A percentile compares a stretch with the other conserved stretches of the same genome.
Conservation (phyloP, 2,888 invertebrate species). For the Tetropium fuscum region DNA sequence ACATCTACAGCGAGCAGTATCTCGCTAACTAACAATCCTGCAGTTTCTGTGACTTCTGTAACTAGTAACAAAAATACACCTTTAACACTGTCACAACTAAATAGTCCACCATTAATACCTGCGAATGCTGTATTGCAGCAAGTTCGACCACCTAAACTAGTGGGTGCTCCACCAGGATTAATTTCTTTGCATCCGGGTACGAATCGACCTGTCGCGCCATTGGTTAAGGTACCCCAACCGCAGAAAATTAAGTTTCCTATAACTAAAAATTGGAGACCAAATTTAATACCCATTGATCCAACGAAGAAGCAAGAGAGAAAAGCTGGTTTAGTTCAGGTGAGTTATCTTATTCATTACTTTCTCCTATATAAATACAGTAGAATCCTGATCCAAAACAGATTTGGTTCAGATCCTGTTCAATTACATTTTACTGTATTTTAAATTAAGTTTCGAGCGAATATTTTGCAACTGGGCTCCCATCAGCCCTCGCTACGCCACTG, state of each 20-base stretch:
- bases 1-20: constrained; percentile 37
- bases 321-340: constrained; percentile 74
- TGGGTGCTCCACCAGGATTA: constrained; percentile 59
- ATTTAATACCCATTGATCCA: constrained; percentile 74
- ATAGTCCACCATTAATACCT: constrained; percentile 53
- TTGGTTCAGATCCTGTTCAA: too few relatives aligned
- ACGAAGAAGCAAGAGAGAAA: constrained; percentile 58
- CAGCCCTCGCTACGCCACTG: too few relatives aligned
- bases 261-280: constrained; percentile 79
- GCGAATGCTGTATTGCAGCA: constrained; percentile 38
- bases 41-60: constrained; percentile 41
- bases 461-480: too few relatives aligned
- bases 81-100: constrained; percentile 61
- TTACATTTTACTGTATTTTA: too few relatives aligned
- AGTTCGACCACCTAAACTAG: constrained; percentile 41
- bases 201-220: constrained; percentile 57
- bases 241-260: constrained; percentile 67
- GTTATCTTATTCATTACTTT: too few relatives aligned
- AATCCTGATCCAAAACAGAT: too few relatives aligned
- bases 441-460: too few relatives aligned
- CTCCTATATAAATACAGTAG: too few relatives aligned
- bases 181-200: constrained; percentile 61
- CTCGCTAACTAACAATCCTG: constrained; percentile 12
- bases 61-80: constrained; percentile 61
- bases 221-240: constrained; percentile 57